Evolutionary conservation across 2,888 invertebrate species (phyloP).

Genomic region (Aleiodes alternator): DNA sequence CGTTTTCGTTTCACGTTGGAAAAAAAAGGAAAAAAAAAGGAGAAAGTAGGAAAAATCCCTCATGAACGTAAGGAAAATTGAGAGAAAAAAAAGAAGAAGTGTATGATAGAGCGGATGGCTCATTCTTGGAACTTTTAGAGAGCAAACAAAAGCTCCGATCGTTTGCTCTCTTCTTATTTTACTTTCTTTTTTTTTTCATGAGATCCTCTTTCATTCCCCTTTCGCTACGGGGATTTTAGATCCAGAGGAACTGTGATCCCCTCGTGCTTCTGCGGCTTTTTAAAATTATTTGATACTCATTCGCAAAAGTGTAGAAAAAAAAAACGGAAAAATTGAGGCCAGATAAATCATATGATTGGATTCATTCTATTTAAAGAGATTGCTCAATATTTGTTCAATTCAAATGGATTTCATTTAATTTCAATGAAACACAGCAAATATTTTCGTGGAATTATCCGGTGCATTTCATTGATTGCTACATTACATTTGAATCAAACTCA

Average conservation of each 20-base stretch:
- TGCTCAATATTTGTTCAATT: too few species aligned
- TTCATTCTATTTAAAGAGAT: too few species aligned
- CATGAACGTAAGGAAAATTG: conserved; percentile 40
- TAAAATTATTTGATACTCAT: conserved; percentile 27
- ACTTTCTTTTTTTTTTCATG: conserved; percentile 36
- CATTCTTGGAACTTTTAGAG: conserved; percentile 48
- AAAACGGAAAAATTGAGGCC: conserved; percentile 38
- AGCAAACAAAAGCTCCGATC: conserved; percentile 47
- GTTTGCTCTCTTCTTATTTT: conserved; percentile 30
- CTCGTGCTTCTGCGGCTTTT: conserved; percentile 7
- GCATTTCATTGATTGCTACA: too few species aligned
- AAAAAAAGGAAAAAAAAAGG: conserved; percentile 19
- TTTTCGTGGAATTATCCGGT: too few species aligned
- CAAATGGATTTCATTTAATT: too few species aligned
- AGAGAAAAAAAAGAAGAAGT: conserved; percentile 27
- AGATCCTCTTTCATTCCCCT: conserved; percentile 35
- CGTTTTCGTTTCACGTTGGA: neutral
- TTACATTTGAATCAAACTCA: too few species aligned
- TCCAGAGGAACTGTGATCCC: conserved; percentile 36
- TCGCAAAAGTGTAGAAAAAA: conserved; percentile 14
- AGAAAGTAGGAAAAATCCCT: conserved; percentile 6
- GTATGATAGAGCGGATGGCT: conserved; percentile 32
- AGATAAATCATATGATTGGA: neutral
- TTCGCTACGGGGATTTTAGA: conserved; percentile 42
- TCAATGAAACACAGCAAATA: too few species aligned